These are phyloP conservation scores for Morphnarchus princeps DNA, from an alignment of 2,113 vertebrate genomes.

Conservation along the genomic window DNA sequence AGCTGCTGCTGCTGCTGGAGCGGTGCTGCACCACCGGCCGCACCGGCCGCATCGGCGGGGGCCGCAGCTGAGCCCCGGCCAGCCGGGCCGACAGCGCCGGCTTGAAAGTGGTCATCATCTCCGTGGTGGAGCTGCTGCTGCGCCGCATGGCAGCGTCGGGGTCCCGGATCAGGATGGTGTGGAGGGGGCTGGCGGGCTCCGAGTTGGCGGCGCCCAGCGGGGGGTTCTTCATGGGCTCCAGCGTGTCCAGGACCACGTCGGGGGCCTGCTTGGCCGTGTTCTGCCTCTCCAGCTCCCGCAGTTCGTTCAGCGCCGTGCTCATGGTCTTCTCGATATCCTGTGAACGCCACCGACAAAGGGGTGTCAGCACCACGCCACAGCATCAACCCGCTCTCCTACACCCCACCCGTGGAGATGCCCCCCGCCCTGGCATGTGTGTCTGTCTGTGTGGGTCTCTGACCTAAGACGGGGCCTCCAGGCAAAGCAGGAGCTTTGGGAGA, in stretches of 20 bases:
- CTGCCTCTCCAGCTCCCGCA: conserved; percentile 94
- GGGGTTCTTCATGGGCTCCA: conserved; percentile 94
- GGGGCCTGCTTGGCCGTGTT: conserved; percentile 96
- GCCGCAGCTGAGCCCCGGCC: conserved; percentile 89
- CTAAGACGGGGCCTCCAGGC: neutral
- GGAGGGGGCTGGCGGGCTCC: conserved; percentile 91
- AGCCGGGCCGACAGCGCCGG: conserved; percentile 88
- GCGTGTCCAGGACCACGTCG: conserved; percentile 93
- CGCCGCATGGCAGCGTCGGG: conserved; percentile 93
- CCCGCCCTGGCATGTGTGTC: accelerated
- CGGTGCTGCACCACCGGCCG: conserved; percentile 87
- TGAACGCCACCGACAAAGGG: neutral
- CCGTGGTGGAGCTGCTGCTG: conserved; percentile 90
- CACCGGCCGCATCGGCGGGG: conserved; percentile 82
- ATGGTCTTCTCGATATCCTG: conserved; percentile 99
- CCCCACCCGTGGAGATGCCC: accelerated
- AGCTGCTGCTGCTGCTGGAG: conserved; percentile 95
- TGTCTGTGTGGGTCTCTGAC: neutral
- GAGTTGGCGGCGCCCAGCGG: conserved; percentile 76
- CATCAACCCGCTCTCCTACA: accelerated
- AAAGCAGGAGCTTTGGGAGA: neutral
- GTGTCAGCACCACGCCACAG: neutral
- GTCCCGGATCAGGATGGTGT: conserved; percentile 97
- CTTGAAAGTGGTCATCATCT: conserved; percentile 99
- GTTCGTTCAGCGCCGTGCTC: conserved; percentile 93